phyloP scores from a whole-genome alignment of 1,140 invertebrate species.

The Drosophila paulistorum region DNA sequence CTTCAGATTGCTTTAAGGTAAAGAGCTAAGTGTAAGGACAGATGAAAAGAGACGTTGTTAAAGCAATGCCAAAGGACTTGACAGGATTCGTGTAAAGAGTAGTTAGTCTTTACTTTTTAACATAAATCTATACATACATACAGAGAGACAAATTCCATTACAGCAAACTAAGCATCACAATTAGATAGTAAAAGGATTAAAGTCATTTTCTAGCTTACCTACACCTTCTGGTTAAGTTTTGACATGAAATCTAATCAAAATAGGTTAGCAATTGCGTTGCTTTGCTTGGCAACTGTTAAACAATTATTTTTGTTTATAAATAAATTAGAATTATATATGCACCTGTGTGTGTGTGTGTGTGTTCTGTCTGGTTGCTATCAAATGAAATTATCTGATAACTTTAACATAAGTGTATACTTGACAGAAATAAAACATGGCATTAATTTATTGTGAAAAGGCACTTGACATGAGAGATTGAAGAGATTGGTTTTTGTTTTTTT shows the following conservation, averaged over 20 bases:
- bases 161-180: too few relatives aligned
- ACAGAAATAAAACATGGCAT: not conserved
- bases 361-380: slow-evolving; percentile 4
- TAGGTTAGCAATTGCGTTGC: not conserved
- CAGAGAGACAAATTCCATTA: too few relatives aligned
- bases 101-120: too few relatives aligned
- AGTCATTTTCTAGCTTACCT: not conserved
- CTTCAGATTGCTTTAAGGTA: too few relatives aligned
- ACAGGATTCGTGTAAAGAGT: too few relatives aligned
- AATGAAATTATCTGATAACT: slow-evolving; percentile 3
- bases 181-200: too few relatives aligned
- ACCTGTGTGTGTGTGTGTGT: not conserved
- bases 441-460: not conserved
- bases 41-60: too few relatives aligned
- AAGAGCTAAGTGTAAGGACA: too few relatives aligned
- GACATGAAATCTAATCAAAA: not conserved
- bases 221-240: too few relatives aligned
- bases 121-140: too few relatives aligned
- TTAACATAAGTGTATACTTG: not conserved
- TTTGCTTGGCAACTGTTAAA: slow-evolving; percentile 8
- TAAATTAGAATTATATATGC: not conserved
- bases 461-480: not conserved
- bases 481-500: not conserved
- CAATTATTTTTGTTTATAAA: slow-evolving; percentile 8
- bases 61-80: too few relatives aligned